Evolutionary conservation across 2,113 vertebrate genomes (phyloP), one percentile per base, ranked within the genome.

Genomic region (Sapayoa aenigma): DNA sequence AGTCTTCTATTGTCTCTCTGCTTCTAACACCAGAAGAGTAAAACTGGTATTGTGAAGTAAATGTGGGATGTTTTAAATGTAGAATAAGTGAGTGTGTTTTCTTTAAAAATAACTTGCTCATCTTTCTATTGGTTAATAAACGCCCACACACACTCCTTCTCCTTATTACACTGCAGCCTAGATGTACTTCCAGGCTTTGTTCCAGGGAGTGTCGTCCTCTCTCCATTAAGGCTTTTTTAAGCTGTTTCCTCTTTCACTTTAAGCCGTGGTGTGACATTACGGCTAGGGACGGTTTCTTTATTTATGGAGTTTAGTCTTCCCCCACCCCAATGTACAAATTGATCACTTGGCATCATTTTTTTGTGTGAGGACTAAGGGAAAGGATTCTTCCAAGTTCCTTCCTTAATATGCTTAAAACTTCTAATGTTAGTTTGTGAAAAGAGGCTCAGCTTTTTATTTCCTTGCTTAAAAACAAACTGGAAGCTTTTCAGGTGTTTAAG

Each of bases 1-100:
- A 98, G 99, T 97, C 55, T 73, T 18, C 9, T 63, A 2, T 30
- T 59, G 50, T 63, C 55, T 13, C 24, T 78, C 59, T 74, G 7
- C 44, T 76, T 46, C 0, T 52, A 85, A 77, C 16, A 49, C 37
- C 37, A 27, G 39, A 47, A 46, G 24, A 78, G 23, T 59, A 41
- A 60, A 84, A 49, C 19, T 46, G 46, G 3, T 66, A 23, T 24
- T 2, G 11, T 46, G 5, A 33, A 59, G 25, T 77, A 9, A 82
- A 72, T 41, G 8, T 31, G 37, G 31, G 6, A 2, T 91, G 9
- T 78, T 85, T 27, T 55, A 47, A 73, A 78, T 76, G 22, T 49
- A 24, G 28, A 49, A 52, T 30, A 67, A 22, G 13, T 23, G 35
- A 63, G 6, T 30, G 10, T 67, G 12, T 50, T 69, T 87, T 31